phyloP scores from a whole-genome alignment of 2,888 invertebrate species.

The Quadroppia sp. region DNA sequence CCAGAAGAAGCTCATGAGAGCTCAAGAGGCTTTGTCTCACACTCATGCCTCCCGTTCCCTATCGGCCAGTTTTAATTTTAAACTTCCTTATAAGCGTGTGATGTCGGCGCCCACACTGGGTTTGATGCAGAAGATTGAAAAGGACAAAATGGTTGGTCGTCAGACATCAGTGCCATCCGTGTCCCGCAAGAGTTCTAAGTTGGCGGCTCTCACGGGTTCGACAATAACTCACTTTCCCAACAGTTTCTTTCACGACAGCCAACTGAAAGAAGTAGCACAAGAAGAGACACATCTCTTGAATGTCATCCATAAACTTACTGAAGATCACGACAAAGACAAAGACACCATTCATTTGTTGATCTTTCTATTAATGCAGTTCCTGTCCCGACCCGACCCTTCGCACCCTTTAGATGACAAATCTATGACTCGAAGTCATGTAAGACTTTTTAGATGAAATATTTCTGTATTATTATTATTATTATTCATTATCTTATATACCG shows the following conservation, averaged over 20 bases:
- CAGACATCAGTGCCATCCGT: slow-evolving; percentile 94
- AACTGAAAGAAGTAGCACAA: slow-evolving; percentile 65
- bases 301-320: slow-evolving; percentile 79
- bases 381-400: slow-evolving; percentile 75
- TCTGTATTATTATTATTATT: too few species aligned
- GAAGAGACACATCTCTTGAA: slow-evolving; percentile 73
- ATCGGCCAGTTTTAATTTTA: slow-evolving; percentile 80
- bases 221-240: slow-evolving; percentile 52
- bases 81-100: slow-evolving; percentile 91
- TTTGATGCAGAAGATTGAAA: slow-evolving; percentile 58
- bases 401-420: slow-evolving; percentile 82
- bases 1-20: slow-evolving; percentile 77
- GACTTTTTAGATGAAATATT: background rate
- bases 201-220: slow-evolving; percentile 53
- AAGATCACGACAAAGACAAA: slow-evolving; percentile 81
- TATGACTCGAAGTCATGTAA: slow-evolving; percentile 61
- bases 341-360: slow-evolving; percentile 92
- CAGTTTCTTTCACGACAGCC: slow-evolving; percentile 51
- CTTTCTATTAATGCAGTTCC: slow-evolving; percentile 90
- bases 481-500: too few species aligned
- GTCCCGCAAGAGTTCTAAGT: slow-evolving; percentile 84
- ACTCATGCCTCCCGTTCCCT: slow-evolving; percentile 60
- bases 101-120: slow-evolving; percentile 71
- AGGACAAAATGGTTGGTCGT: slow-evolving; percentile 66
- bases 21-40: slow-evolving; percentile 72